Conservation (phyloP, 2,797 vertebrate species). For the Zenarchopterus dispar region DNA sequence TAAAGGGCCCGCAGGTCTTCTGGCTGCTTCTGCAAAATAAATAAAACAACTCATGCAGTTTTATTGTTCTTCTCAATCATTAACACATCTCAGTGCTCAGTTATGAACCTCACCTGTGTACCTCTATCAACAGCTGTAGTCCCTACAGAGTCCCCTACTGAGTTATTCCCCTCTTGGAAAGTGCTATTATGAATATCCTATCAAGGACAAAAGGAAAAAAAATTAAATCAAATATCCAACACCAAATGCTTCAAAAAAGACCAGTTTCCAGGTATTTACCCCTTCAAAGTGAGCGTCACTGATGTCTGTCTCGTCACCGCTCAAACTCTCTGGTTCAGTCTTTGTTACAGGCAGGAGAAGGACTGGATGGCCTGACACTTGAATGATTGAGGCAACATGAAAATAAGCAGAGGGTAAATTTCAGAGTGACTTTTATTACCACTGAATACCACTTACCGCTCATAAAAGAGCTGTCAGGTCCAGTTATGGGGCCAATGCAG, state of each 20-base stretch:
- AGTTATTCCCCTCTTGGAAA: slow-evolving; percentile 34
- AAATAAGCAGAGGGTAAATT: not conserved
- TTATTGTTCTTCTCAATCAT: not conserved
- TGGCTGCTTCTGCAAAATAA: slow-evolving; percentile 44
- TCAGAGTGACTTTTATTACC: not conserved
- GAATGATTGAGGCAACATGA: too few relatives aligned
- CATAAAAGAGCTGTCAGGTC: slow-evolving; percentile 62
- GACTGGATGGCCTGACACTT: slow-evolving; percentile 71
- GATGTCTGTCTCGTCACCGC: slow-evolving; percentile 67
- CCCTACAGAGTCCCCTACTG: not conserved
- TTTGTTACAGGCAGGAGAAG: slow-evolving; percentile 70
- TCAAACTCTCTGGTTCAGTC: slow-evolving; percentile 70
- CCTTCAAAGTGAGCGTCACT: slow-evolving; percentile 61
- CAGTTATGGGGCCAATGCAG: slow-evolving; percentile 53
- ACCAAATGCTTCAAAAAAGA: rapidly evolving
- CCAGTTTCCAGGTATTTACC: slow-evolving; percentile 29
- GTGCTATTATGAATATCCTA: slow-evolving; percentile 48
- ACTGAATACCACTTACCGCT: slow-evolving; percentile 45
- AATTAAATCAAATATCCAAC: not conserved
- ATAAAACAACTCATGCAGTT: not conserved
- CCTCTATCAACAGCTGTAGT: not conserved
- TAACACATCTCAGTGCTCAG: not conserved
- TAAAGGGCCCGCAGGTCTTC: slow-evolving; percentile 65
- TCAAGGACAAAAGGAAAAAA: not conserved
- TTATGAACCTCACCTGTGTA: slow-evolving; percentile 44